Evolutionary conservation across 2,888 invertebrate species (phyloP).

Genomic region (Troglohyphantes excavatus): DNA sequence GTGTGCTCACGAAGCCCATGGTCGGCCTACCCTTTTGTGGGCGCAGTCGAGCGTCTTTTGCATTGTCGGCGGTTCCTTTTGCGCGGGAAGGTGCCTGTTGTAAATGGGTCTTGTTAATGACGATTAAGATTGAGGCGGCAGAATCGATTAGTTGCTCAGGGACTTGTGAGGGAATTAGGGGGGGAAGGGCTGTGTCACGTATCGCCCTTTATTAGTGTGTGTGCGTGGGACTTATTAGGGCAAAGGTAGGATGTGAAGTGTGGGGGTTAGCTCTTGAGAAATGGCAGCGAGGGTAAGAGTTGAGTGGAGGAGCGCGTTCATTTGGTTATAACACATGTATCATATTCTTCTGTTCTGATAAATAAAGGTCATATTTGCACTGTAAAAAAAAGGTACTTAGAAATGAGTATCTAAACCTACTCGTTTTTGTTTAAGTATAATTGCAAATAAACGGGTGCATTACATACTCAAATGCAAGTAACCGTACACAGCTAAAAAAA

Average conservation of each 20-base stretch:
- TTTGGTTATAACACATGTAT: too few species aligned
- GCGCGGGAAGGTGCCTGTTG: neutral
- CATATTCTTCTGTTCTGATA: too few species aligned
- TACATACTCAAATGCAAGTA: too few species aligned
- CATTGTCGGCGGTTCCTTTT: constrained; percentile 51
- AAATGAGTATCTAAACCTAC: too few species aligned
- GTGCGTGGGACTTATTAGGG: neutral
- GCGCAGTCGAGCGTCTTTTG: neutral
- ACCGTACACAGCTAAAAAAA: too few species aligned
- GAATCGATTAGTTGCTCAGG: constrained; percentile 30
- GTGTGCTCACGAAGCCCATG: constrained; percentile 1
- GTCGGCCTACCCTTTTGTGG: neutral
- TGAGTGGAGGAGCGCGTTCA: too few species aligned
- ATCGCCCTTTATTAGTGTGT: constrained; percentile 12
- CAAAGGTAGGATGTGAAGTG: neutral
- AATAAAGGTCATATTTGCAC: too few species aligned
- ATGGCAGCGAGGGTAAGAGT: too few species aligned
- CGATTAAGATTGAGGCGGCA: constrained; percentile 41
- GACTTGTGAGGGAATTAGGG: constrained; percentile 22
- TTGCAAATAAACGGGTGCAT: too few species aligned
- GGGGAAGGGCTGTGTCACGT: constrained; percentile 28
- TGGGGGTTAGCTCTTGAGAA: too few species aligned
- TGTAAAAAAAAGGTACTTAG: too few species aligned
- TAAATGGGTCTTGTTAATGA: constrained; percentile 57
- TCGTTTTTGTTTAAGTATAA: too few species aligned